These are phyloP conservation scores for Tetropium fuscum DNA, from an alignment of 2,888 invertebrate genomes.

Conservation along the genomic window DNA sequence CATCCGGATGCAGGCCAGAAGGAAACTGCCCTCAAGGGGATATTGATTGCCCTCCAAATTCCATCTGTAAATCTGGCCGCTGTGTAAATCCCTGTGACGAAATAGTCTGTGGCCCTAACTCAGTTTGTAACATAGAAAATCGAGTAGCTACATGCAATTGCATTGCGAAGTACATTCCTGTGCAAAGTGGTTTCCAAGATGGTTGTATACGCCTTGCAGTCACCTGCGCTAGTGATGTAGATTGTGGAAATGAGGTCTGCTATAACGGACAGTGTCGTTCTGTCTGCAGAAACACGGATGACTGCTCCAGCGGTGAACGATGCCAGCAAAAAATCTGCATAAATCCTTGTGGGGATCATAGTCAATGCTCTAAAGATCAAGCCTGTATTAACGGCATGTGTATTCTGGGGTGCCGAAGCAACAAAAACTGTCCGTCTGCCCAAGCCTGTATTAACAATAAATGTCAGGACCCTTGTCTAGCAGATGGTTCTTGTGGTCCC, in stretches of 20 bases:
- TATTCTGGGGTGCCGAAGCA: constrained; percentile 85
- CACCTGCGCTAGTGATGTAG: constrained; percentile 76
- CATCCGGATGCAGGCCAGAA: constrained; percentile 82
- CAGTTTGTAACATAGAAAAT: constrained; percentile 82
- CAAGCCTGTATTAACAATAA: constrained; percentile 88
- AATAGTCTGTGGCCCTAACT: constrained; percentile 81
- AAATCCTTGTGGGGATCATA: constrained; percentile 83
- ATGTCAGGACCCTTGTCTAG: constrained; percentile 86
- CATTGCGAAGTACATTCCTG: constrained; percentile 79
- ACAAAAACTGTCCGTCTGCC: constrained; percentile 81
- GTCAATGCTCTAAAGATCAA: constrained; percentile 82
- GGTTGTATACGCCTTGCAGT: constrained; percentile 80
- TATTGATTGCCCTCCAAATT: constrained; percentile 80
- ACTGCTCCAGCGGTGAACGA: constrained; percentile 83
- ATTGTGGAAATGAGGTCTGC: constrained; percentile 85
- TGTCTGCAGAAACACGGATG: constrained; percentile 80
- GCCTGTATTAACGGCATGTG: constrained; percentile 87
- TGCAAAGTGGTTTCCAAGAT: constrained; percentile 71
- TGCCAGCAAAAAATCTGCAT: constrained; percentile 84
- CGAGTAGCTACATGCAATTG: constrained; percentile 85
- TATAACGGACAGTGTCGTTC: constrained; percentile 86
- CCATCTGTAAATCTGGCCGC: constrained; percentile 76
- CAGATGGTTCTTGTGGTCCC: constrained; percentile 82
- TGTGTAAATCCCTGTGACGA: constrained; percentile 87
- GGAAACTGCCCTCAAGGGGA: constrained; percentile 81